These are phyloP conservation scores for Todus mexicanus DNA, from an alignment of 2,797 vertebrate species.

Conservation along the genomic window DNA sequence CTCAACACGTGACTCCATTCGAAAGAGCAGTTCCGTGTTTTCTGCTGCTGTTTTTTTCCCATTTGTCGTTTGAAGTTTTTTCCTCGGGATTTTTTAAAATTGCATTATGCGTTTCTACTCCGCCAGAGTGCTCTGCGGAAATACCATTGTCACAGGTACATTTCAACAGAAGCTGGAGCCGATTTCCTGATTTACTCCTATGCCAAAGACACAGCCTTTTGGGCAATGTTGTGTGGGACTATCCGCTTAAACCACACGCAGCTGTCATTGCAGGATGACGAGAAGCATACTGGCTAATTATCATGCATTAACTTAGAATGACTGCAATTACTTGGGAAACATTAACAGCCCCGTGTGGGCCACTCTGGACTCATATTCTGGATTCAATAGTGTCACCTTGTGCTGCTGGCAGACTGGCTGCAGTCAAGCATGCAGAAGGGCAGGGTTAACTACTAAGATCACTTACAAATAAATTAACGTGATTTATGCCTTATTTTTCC, in stretches of 20 bases:
- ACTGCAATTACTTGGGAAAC: slow-evolving; percentile 14
- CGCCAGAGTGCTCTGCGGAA: background rate
- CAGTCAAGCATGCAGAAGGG: slow-evolving; percentile 42
- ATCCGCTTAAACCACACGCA: background rate
- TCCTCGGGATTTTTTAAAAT: background rate
- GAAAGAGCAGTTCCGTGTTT: background rate
- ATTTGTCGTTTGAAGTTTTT: background rate
- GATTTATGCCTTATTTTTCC: background rate
- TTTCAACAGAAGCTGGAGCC: background rate
- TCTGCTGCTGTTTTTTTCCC: background rate
- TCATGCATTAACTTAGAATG: slow-evolving; percentile 32
- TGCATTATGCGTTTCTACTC: background rate
- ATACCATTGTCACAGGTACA: background rate
- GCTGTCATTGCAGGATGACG: background rate
- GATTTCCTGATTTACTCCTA: background rate
- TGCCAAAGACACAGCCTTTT: background rate
- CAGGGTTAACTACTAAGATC: background rate
- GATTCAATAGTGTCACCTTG: background rate
- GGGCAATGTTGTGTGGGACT: background rate
- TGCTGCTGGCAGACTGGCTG: background rate
- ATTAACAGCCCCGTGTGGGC: background rate
- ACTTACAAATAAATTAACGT: background rate
- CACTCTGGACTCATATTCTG: background rate
- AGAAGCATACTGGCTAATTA: background rate
- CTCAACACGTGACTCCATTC: background rate